These are phyloP conservation scores for Julus scandinavius DNA, from an alignment of 2,888 invertebrate genomes.

Conservation along the genomic window DNA sequence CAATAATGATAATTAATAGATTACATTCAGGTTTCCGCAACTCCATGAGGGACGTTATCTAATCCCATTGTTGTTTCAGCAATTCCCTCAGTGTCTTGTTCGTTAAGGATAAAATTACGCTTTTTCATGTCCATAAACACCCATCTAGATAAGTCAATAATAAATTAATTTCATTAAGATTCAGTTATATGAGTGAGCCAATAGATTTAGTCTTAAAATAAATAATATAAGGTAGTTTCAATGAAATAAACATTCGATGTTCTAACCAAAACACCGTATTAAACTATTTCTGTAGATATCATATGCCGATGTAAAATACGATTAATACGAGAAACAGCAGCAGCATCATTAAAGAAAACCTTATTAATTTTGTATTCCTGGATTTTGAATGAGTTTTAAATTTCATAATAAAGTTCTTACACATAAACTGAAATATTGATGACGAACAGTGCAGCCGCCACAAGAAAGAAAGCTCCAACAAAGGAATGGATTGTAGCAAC, in stretches of 20 bases:
- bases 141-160: neutral
- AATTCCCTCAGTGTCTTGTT: conserved; percentile 12
- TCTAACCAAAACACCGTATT: no score
- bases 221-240: no score
- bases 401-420: neutral
- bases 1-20: neutral
- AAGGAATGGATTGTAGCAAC: neutral
- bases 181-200: neutral
- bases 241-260: no score
- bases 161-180: neutral
- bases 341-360: no score
- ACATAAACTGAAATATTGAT: conserved; percentile 28
- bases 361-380: no score
- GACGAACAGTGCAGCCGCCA: neutral
- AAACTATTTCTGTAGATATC: no score
- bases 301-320: no score
- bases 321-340: no score
- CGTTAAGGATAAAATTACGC: neutral
- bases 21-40: neutral
- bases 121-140: conserved; percentile 51
- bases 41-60: neutral
- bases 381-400: neutral
- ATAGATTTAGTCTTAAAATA: no score
- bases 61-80: neutral
- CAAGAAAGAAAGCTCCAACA: conserved; percentile 35